phyloP scores from a whole-genome alignment of 2,888 invertebrate species.

The Hirtodrosophila duncani region DNA sequence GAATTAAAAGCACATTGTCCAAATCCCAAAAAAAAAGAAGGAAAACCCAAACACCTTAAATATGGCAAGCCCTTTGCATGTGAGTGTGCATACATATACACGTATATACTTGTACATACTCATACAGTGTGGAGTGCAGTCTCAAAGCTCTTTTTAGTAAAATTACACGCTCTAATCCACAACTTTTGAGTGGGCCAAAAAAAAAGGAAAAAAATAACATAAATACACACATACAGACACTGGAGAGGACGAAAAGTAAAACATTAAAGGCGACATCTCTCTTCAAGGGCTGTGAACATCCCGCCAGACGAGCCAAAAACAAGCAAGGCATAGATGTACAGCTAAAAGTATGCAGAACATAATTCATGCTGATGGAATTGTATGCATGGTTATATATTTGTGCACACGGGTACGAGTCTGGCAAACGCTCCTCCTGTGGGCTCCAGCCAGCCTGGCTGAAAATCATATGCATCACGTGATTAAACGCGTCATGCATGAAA shows the following conservation, averaged over 20 bases:
- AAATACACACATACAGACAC: constrained; percentile 27
- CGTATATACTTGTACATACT: no score
- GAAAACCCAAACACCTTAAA: constrained; percentile 50
- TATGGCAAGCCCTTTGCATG: constrained; percentile 26
- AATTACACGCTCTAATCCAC: constrained; percentile 70
- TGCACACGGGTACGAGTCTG: constrained; percentile 7
- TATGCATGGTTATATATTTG: constrained; percentile 50
- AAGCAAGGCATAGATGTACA: constrained; percentile 15
- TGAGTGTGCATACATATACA: constrained; percentile 19
- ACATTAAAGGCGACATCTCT: constrained; percentile 65
- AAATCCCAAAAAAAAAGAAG: constrained; percentile 29
- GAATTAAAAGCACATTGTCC: constrained; percentile 65
- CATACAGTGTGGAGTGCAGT: constrained; percentile 37
- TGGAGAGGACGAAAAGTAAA: constrained; percentile 28
- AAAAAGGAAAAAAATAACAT: constrained; percentile 16
- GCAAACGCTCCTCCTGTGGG: neutral
- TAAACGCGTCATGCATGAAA: constrained; percentile 76
- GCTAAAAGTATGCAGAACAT: constrained; percentile 66
- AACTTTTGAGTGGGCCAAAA: constrained; percentile 51
- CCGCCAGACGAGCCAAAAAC: constrained; percentile 53
- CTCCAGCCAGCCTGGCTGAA: constrained; percentile 36
- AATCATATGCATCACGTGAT: constrained; percentile 76
- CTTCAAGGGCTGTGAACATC: constrained; percentile 49
- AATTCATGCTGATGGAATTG: constrained; percentile 73
- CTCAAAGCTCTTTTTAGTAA: constrained; percentile 51